Percentiles rank a stretch among this genome's conserved stretches.
These are phyloP conservation scores for Platorchestia sp. DNA, from an alignment of 1,140 invertebrate species.

Conservation along the genomic window DNA sequence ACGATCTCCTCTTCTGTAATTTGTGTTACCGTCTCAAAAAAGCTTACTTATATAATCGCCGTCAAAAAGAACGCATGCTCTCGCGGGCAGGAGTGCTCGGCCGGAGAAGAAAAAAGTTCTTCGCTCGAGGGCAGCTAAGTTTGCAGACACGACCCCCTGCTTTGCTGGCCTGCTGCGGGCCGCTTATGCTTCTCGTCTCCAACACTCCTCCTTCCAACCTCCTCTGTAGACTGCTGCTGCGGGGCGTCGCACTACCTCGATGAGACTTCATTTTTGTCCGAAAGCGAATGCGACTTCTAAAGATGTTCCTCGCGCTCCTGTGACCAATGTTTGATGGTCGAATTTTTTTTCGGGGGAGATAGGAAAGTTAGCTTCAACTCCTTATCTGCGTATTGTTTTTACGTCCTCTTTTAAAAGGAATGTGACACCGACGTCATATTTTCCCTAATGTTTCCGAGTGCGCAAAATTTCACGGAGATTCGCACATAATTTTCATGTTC, in stretches of 20 bases:
- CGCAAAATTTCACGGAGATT: too few relatives aligned
- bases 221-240: not conserved
- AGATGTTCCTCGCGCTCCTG: not conserved
- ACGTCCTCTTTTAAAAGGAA: not conserved
- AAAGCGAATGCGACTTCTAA: not conserved
- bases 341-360: not conserved
- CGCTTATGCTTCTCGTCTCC: conserved; percentile 25
- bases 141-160: conserved; percentile 39
- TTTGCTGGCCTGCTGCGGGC: conserved; percentile 20
- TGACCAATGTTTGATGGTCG: not conserved
- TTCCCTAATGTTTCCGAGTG: too few relatives aligned
- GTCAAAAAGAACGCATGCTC: conserved; percentile 45
- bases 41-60: conserved; percentile 33
- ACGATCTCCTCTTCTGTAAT: conserved; percentile 44
- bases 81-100: not conserved
- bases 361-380: not conserved
- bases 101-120: conserved; percentile 18
- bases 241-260: not conserved
- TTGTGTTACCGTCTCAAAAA: conserved; percentile 44
- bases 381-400: not conserved
- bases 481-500: too few relatives aligned
- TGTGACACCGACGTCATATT: not conserved
- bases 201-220: not conserved
- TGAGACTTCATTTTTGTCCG: not conserved
- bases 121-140: conserved; percentile 39